Percentiles rank a stretch among this genome's conserved stretches.
phyloP scores from a whole-genome alignment of 2,113 vertebrate species.

The Syngnathus floridae region DNA sequence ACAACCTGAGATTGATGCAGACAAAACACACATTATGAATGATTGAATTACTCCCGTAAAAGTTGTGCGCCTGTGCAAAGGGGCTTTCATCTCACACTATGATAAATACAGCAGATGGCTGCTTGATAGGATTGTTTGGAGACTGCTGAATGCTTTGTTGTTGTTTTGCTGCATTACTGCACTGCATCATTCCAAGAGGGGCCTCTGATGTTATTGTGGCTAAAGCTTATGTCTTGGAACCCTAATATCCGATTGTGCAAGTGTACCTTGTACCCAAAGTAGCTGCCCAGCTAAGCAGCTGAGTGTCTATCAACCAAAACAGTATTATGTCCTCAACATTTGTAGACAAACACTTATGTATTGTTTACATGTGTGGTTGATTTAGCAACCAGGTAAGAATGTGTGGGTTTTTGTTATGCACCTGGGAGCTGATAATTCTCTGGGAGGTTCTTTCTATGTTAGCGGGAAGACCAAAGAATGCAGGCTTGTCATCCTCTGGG shows the following conservation, averaged over 20 bases:
- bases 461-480: slow-evolving; percentile 91
- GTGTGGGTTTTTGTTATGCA: slow-evolving; percentile 40
- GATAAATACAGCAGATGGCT: slow-evolving; percentile 23
- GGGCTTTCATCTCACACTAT: slow-evolving; percentile 13
- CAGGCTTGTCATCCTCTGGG: slow-evolving; percentile 90
- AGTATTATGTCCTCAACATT: background rate
- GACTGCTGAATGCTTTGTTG: background rate
- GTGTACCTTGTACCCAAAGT: background rate
- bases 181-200: background rate
- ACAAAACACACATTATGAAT: slow-evolving; percentile 15
- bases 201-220: background rate
- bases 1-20: slow-evolving; percentile 18
- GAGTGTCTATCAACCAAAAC: too few relatives aligned
- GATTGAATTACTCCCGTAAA: slow-evolving; percentile 21
- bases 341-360: background rate
- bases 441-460: slow-evolving; percentile 93
- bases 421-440: slow-evolving; percentile 88
- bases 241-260: background rate
- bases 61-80: slow-evolving; percentile 13
- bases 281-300: background rate
- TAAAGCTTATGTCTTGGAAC: background rate
- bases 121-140: slow-evolving; percentile 8
- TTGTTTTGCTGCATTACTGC: background rate
- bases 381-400: slow-evolving; percentile 1
- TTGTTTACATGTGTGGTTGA: background rate